A percentile compares a stretch with the other conserved stretches of the same genome.
These are phyloP conservation scores for Danaus plexippus DNA, from an alignment of 1,140 invertebrate species.

Conservation along the genomic window DNA sequence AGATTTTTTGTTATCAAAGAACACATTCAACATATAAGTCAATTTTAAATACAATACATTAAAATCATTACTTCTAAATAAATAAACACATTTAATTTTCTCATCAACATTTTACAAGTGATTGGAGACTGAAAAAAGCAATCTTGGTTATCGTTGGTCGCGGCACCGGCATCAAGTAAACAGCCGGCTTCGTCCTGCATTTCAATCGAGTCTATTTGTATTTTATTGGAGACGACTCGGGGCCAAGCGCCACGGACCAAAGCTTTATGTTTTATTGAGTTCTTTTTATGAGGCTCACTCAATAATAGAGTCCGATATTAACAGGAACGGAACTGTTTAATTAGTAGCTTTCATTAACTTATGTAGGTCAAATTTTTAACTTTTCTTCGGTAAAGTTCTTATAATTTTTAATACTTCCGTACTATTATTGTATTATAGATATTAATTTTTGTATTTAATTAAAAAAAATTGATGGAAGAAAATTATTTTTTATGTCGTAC, in stretches of 20 bases:
- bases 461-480: background rate
- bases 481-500: background rate
- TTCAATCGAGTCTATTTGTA: slow-evolving; percentile 70
- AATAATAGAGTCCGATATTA: slow-evolving; percentile 57
- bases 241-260: slow-evolving; percentile 48
- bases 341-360: slow-evolving; percentile 34
- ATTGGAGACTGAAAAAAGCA: slow-evolving; percentile 62
- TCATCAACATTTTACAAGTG: slow-evolving; percentile 58
- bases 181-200: slow-evolving; percentile 63
- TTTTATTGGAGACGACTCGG: slow-evolving; percentile 63
- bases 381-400: slow-evolving; percentile 4
- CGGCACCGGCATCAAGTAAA: slow-evolving; percentile 59
- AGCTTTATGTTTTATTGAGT: slow-evolving; percentile 68
- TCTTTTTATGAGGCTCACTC: slow-evolving; percentile 59
- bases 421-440: too few species aligned
- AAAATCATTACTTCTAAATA: too few species aligned
- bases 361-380: slow-evolving; percentile 19
- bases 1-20: too few species aligned
- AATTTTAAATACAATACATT: too few species aligned
- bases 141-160: slow-evolving; percentile 58
- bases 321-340: slow-evolving; percentile 41
- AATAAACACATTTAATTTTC: slow-evolving; percentile 39
- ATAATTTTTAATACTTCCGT: too few species aligned
- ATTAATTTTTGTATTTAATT: background rate
- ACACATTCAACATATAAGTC: too few species aligned